Evolutionary conservation across 2,888 invertebrate species (phyloP), one percentile per base, ranked within the genome.

Genomic region (Parnassius smintheus): DNA sequence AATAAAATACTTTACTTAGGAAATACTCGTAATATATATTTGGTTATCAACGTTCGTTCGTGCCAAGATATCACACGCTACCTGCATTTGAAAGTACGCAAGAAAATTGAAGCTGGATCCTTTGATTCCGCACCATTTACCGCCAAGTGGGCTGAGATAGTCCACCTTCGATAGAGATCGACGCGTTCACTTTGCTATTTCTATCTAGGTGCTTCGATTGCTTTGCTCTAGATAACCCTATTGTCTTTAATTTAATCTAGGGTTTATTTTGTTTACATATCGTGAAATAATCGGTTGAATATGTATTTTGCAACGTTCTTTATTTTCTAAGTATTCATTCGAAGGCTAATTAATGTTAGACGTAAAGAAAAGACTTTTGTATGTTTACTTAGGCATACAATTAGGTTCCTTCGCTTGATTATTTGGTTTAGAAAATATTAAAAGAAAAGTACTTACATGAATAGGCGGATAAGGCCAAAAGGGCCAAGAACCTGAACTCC

Each of bases 101-200:
- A 81, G 81, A 83, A 83, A 86, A 70, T 86, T 86, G 80, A 72
- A 75, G 69, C 69, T 80, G 80, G 77, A 80, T 81, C 80, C 76
- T 80, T 89, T 88, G 85, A 81, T 88, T 87, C 83, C 85, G 77
- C 76, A 66, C 87, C 87, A 88, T 91, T 91, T 86, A 83, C 80
- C 73, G 74, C 75, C 88, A 89, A 91, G 90, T 90, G 91, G 83
- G 73, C 77, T 84, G 89, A 76, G 85, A 90, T 90, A 89, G 88
- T 86, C 88, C 80, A 86, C 87, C 84, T 83, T 78, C 83, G 88
- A 86, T 87, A 84, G 79, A 82, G 80, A 86, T 83, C 83, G 78
- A 69, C 76, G 78, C 74, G 71, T 71, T 71, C 72, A 72, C 73
- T 75, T 73, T 70, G 62, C 76, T 77, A 74, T 76, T 76, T 74